phyloP scores from a whole-genome alignment of 53 echinoderm and acorn worm species.

The Crossaster papposus region DNA sequence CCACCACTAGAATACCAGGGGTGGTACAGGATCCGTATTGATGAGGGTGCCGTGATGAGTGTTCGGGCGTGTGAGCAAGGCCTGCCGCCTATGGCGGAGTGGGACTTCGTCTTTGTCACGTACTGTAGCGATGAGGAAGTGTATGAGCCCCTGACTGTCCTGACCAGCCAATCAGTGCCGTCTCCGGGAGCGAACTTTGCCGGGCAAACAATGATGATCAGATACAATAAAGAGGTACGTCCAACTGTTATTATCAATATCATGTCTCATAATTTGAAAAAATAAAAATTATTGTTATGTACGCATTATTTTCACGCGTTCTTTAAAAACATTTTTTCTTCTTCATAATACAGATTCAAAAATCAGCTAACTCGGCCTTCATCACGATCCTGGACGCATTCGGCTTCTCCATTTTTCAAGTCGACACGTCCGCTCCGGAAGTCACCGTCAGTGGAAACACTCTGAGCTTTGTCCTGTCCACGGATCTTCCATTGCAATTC shows the following conservation, averaged over 20 bases:
- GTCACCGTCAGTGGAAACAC: constrained; percentile 29
- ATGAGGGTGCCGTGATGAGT: constrained; percentile 58
- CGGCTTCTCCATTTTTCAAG: constrained; percentile 15
- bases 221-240: constrained; percentile 36
- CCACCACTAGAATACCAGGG: constrained; percentile 41
- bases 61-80: constrained; percentile 47
- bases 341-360: constrained; percentile 45
- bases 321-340: background rate
- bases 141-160: constrained; percentile 43
- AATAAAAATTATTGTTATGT: background rate
- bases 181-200: constrained; percentile 44
- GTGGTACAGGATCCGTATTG: constrained; percentile 45
- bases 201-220: constrained; percentile 44
- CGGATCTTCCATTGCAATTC: constrained; percentile 44
- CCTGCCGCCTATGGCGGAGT: constrained; percentile 30
- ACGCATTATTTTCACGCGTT: background rate
- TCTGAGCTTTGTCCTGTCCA: constrained; percentile 46
- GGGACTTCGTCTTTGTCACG: constrained; percentile 52
- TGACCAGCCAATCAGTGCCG: constrained; percentile 37
- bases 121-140: constrained; percentile 32
- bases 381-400: constrained; percentile 47
- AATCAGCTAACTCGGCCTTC: constrained; percentile 35
- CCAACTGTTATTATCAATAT: background rate
- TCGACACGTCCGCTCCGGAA: constrained; percentile 48
- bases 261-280: background rate